Percentiles rank a stretch among this genome's conserved stretches.
These are phyloP conservation scores for Tupaia chinensis DNA, from an alignment of 2,113 vertebrate genomes.

Conservation along the genomic window DNA sequence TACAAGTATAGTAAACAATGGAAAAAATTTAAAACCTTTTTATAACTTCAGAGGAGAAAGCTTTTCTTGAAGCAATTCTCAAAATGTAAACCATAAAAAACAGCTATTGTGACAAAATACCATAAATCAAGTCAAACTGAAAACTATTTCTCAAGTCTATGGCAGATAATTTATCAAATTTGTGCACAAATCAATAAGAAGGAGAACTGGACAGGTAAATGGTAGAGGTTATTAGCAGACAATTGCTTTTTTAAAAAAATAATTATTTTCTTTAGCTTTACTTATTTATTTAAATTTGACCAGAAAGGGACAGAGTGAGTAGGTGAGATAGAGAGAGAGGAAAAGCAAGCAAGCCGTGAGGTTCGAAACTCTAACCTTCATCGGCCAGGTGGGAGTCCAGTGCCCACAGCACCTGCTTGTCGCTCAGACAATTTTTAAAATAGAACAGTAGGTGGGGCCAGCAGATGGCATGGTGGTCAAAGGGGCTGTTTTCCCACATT, in stretches of 20 bases:
- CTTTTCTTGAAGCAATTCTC: not conserved
- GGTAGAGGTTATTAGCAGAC: not conserved
- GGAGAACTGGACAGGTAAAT: not conserved
- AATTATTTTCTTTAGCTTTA: no score
- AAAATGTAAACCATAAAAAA: not conserved
- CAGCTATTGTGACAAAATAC: not conserved
- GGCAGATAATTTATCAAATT: not conserved
- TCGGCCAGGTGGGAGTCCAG: no score
- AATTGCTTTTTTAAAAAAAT: not conserved
- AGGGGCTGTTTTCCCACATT: no score
- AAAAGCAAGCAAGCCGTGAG: no score
- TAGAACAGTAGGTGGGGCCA: no score
- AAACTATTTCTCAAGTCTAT: not conserved
- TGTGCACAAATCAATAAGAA: not conserved
- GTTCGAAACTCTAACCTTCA: no score
- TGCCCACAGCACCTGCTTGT: no score
- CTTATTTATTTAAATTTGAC: no score
- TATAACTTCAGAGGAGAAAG: not conserved
- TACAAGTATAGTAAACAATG: not conserved
- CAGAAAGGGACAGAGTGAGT: no score
- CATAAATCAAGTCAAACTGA: not conserved
- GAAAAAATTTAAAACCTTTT: not conserved
- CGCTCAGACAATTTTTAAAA: no score
- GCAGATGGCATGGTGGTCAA: no score
- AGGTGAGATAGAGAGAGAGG: no score